Evolutionary conservation across 2,113 vertebrate species (phyloP).

Genomic region (Haemorhous mexicanus): DNA sequence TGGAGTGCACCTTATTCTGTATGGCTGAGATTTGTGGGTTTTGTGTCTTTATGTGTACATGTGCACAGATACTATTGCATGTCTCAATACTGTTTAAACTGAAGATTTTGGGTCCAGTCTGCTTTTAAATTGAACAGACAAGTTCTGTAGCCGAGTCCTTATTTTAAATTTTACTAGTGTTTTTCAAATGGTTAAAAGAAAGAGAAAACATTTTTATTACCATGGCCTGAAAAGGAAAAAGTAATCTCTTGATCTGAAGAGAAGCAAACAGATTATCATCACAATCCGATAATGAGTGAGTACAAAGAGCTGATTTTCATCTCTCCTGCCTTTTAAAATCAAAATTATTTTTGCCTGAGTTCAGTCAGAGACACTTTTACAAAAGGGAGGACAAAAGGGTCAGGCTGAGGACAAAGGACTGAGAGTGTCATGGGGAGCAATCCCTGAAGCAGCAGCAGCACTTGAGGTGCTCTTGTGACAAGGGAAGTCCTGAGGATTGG

Average conservation of each 20-base stretch:
- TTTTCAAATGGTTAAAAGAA: background rate
- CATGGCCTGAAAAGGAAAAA: background rate
- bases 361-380: background rate
- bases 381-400: background rate
- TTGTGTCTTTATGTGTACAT: fast-evolving
- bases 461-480: background rate
- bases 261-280: background rate
- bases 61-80: background rate
- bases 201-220: background rate
- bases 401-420: background rate
- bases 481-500: background rate
- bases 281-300: background rate
- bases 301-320: background rate
- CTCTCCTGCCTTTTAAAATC: background rate
- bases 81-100: background rate
- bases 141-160: background rate
- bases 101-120: background rate
- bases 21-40: background rate
- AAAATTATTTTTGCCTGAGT: background rate
- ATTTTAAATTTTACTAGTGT: background rate
- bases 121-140: background rate
- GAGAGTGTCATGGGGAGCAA: background rate
- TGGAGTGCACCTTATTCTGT: background rate
- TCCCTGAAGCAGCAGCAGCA: background rate
- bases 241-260: background rate